Evolutionary conservation across 2,888 invertebrate species (phyloP).

Genomic region (Stomorhina lunata): DNA sequence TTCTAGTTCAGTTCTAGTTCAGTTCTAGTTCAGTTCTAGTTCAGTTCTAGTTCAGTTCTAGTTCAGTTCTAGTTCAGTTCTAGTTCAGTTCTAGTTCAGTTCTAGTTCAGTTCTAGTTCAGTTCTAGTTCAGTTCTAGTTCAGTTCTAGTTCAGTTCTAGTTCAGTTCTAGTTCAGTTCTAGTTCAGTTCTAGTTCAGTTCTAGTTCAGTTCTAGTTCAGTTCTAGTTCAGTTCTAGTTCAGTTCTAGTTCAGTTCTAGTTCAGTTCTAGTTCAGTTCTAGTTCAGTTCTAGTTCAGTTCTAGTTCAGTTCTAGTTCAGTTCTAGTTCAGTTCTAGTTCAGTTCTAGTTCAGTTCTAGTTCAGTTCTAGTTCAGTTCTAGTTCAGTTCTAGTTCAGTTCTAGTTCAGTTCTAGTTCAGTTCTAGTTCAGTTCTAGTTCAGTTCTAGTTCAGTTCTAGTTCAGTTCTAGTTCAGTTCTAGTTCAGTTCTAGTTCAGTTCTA

Average conservation of each 20-base stretch:
- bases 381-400: background rate
- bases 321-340: background rate
- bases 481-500: background rate
- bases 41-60: background rate
- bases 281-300: background rate
- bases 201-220: background rate
- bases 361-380: background rate
- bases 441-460: background rate
- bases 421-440: background rate
- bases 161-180: background rate
- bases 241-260: background rate
- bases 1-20: background rate
- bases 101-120: background rate
- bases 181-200: background rate
- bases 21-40: background rate
- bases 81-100: background rate
- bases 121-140: background rate
- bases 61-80: background rate
- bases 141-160: too few species aligned
- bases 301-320: background rate
- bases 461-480: background rate
- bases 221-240: background rate
- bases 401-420: background rate
- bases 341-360: background rate
- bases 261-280: background rate